Conservation (phyloP, 2,113 vertebrate genomes). For the Dasyornis broadbenti region DNA sequence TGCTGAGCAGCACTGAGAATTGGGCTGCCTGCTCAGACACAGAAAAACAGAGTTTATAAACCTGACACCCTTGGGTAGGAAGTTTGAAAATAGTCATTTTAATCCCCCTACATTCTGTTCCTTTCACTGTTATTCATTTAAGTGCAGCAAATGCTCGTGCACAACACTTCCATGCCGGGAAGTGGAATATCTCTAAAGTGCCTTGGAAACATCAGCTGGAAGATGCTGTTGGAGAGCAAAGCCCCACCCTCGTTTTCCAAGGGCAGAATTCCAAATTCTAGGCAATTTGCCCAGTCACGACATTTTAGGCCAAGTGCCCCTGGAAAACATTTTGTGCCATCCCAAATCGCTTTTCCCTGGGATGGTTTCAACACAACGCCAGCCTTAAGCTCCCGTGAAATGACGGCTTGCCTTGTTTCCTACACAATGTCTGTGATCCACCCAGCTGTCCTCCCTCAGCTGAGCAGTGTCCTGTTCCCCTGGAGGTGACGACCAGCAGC, state of each 20-base stretch:
- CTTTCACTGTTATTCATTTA: neutral
- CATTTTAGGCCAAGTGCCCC: neutral
- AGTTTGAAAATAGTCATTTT: neutral
- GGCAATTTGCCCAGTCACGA: neutral
- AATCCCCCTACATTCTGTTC: neutral
- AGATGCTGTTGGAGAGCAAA: neutral
- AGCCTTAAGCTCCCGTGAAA: accelerated
- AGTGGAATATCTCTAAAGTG: neutral
- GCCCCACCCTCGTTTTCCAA: neutral
- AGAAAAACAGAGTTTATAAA: neutral
- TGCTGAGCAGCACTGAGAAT: neutral
- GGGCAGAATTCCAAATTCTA: neutral
- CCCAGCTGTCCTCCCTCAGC: neutral
- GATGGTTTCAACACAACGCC: neutral
- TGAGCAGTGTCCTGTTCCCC: neutral
- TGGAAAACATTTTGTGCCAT: neutral
- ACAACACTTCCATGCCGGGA: neutral
- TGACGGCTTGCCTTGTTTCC: neutral
- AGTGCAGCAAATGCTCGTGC: neutral
- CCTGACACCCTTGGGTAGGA: neutral
- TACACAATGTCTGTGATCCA: neutral
- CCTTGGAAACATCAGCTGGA: neutral
- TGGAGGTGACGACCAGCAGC: neutral
- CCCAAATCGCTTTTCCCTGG: neutral
- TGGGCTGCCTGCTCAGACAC: neutral